These are phyloP conservation scores for Troides oblongomaculatus DNA, from an alignment of 2,888 invertebrate genomes.

Conservation along the genomic window DNA sequence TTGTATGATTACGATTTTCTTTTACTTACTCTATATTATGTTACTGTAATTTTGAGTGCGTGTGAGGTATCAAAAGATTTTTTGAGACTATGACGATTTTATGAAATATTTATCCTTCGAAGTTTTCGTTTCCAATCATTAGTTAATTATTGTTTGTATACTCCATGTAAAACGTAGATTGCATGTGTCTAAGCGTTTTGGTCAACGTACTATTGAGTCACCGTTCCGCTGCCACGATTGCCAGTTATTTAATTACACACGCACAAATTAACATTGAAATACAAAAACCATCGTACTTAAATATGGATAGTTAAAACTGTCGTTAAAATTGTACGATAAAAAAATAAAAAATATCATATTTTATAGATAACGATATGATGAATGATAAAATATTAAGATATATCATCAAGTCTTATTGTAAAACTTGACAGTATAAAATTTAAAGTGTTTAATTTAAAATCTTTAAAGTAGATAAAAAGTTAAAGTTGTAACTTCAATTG, in stretches of 20 bases:
- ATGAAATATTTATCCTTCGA: neutral
- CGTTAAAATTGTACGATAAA: no score
- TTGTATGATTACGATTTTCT: slow-evolving; percentile 34
- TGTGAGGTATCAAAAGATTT: neutral
- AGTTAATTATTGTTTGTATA: slow-evolving; percentile 30
- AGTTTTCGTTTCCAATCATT: slow-evolving; percentile 34
- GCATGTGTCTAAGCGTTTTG: slow-evolving; percentile 14
- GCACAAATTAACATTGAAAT: slow-evolving; percentile 19
- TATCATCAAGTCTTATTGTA: no score
- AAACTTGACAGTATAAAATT: no score
- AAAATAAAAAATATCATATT: no score
- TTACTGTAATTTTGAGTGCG: neutral
- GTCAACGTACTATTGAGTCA: slow-evolving; percentile 21
- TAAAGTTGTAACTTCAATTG: no score
- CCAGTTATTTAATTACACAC: slow-evolving; percentile 28
- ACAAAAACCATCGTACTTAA: slow-evolving; percentile 1
- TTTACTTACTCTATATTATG: slow-evolving; percentile 10
- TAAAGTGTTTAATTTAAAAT: no score
- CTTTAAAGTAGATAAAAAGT: no score
- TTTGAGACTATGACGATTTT: neutral
- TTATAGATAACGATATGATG: no score
- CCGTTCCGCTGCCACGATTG: slow-evolving; percentile 26
- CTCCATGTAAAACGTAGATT: slow-evolving; percentile 4
- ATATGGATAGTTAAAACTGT: neutral
- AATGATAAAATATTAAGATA: no score